These are phyloP conservation scores for Hylaea fasciaria DNA, from an alignment of 2,888 invertebrate genomes.

Conservation along the genomic window DNA sequence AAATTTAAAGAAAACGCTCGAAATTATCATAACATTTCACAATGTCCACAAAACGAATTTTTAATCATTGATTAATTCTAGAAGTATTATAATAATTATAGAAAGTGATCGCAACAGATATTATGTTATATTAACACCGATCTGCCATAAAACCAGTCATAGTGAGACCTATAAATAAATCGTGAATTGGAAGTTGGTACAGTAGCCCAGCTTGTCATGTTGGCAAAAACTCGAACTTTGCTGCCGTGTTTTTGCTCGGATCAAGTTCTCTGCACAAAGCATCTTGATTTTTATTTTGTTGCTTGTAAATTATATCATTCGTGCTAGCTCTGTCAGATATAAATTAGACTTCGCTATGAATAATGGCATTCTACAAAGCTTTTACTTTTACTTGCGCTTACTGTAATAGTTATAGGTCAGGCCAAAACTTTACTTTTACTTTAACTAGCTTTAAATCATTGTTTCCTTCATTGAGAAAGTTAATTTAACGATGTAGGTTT, in stretches of 20 bases:
- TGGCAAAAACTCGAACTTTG: slow-evolving; percentile 16
- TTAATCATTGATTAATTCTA: too few relatives aligned
- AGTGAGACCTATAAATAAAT: background rate
- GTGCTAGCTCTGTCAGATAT: slow-evolving; percentile 7
- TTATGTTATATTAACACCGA: too few relatives aligned
- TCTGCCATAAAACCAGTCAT: too few relatives aligned
- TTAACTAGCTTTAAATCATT: background rate
- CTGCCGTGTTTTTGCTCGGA: slow-evolving; percentile 11
- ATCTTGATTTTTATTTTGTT: slow-evolving; percentile 10
- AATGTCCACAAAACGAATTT: too few relatives aligned
- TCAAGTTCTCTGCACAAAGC: slow-evolving; percentile 17
- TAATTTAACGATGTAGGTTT: background rate
- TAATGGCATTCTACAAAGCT: slow-evolving; percentile 20
- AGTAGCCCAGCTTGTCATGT: slow-evolving; percentile 7
- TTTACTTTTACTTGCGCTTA: slow-evolving; percentile 22
- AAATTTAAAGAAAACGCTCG: too few relatives aligned
- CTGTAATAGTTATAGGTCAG: background rate
- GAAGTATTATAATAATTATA: too few relatives aligned
- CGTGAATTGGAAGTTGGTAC: background rate
- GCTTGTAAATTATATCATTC: slow-evolving; percentile 11
- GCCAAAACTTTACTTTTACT: too few relatives aligned
- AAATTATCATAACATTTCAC: too few relatives aligned
- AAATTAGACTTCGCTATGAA: slow-evolving; percentile 17
- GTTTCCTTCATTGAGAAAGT: slow-evolving; percentile 10
- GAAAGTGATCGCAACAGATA: too few relatives aligned